A percentile compares a stretch with the other conserved stretches of the same genome.
Evolutionary conservation across 2,888 invertebrate genomes (phyloP).

Genomic region (Drosophila demipolita): DNA sequence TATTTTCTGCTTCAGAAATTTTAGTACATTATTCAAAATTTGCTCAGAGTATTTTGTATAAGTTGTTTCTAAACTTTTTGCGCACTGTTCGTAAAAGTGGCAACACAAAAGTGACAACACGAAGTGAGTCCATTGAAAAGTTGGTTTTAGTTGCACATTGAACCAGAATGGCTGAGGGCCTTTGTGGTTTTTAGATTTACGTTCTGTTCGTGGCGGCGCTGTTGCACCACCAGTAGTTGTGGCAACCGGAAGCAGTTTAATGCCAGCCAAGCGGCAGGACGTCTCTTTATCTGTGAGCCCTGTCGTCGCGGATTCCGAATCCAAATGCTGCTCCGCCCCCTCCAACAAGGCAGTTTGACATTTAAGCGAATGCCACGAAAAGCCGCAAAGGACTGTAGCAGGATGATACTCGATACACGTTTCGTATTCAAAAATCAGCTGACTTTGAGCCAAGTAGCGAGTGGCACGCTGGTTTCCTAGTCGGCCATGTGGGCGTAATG

Average conservation of each 20-base stretch:
- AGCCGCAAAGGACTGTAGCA: constrained; percentile 26
- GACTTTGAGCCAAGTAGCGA: constrained; percentile 14
- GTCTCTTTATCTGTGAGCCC: constrained; percentile 70
- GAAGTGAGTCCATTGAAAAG: constrained; percentile 43
- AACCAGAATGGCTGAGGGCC: constrained; percentile 34
- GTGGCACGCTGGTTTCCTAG: constrained; percentile 27
- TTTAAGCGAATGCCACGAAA: constrained; percentile 54
- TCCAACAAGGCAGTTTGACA: constrained; percentile 54
- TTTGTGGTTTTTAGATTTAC: constrained; percentile 7
- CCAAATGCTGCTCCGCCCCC: constrained; percentile 24
- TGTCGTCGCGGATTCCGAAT: constrained; percentile 46
- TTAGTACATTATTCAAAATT: background rate
- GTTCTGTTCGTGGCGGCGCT: background rate
- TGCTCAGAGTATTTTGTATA: background rate
- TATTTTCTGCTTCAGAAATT: background rate
- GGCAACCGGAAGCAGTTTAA: constrained; percentile 63
- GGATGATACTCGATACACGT: constrained; percentile 31
- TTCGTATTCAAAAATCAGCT: constrained; percentile 62
- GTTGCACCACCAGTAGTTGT: background rate
- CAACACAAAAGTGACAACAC: constrained; percentile 9
- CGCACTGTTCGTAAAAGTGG: background rate
- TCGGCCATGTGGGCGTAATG: constrained; percentile 40
- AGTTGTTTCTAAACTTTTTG: background rate
- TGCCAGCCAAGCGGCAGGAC: constrained; percentile 64
- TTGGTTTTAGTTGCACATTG: constrained; percentile 56